phyloP scores from a whole-genome alignment of 2,113 vertebrate genomes.

The Antigone vipio region DNA sequence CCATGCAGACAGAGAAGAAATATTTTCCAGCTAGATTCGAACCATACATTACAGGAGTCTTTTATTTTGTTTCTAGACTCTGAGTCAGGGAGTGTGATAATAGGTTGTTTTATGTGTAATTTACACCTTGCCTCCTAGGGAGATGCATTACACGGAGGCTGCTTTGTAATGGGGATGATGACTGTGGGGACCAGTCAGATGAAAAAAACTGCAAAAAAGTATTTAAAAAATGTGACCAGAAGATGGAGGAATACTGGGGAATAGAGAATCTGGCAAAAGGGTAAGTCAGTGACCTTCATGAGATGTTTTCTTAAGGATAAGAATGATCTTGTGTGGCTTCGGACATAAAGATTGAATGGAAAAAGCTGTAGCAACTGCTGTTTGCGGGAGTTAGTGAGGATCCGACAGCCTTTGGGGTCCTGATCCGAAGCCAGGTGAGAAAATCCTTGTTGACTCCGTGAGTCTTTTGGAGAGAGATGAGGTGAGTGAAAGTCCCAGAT shows the following conservation, averaged over 20 bases:
- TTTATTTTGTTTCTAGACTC: not conserved
- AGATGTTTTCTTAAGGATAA: not conserved
- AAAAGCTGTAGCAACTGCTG: not conserved
- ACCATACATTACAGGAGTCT: not conserved
- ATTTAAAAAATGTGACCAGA: slow-evolving; percentile 77
- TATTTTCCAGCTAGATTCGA: not conserved
- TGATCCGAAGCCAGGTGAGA: not conserved
- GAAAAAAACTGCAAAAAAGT: slow-evolving; percentile 82
- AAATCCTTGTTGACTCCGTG: not conserved
- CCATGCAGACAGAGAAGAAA: not conserved
- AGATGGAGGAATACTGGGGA: slow-evolving; percentile 87
- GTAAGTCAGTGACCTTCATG: slow-evolving; percentile 67
- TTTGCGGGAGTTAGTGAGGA: not conserved
- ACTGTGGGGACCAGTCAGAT: slow-evolving; percentile 91
- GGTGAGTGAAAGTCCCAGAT: not conserved
- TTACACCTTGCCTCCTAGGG: slow-evolving; percentile 66
- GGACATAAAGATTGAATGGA: not conserved
- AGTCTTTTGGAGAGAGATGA: not conserved
- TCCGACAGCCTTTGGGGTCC: not conserved
- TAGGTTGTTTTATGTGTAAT: not conserved
- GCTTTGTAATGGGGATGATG: slow-evolving; percentile 90
- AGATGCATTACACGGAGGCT: slow-evolving; percentile 85
- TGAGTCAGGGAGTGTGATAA: not conserved
- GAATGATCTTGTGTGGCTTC: not conserved
- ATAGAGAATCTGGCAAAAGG: slow-evolving; percentile 89